phyloP scores from a whole-genome alignment of 2,113 vertebrate genomes.

The Lasiurus cinereus region DNA sequence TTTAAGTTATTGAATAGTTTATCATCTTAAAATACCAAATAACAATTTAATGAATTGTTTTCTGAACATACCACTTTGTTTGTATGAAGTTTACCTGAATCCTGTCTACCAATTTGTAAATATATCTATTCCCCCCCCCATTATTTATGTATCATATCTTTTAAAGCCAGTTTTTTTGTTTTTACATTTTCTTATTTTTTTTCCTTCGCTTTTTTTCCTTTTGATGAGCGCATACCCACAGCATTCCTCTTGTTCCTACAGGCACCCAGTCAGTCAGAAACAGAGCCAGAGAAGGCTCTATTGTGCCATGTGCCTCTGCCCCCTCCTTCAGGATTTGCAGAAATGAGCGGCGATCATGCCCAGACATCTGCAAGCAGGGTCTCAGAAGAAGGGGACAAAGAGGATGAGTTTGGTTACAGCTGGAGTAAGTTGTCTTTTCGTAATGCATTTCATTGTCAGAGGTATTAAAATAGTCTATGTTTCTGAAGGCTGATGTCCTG shows the following conservation, averaged over 20 bases:
- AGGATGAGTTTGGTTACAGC: slow-evolving; percentile 96
- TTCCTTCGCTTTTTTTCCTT: neutral
- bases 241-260: slow-evolving; percentile 85
- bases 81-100: slow-evolving; percentile 73
- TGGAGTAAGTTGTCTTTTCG: slow-evolving; percentile 93
- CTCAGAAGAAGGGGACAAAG: slow-evolving; percentile 84
- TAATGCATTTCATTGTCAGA: slow-evolving; percentile 30
- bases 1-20: slow-evolving; percentile 29
- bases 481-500: neutral
- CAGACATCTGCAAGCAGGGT: slow-evolving; percentile 84
- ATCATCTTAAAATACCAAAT: slow-evolving; percentile 60
- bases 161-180: slow-evolving; percentile 73
- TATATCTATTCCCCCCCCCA: slow-evolving; percentile 41
- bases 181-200: slow-evolving; percentile 33
- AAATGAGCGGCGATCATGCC: slow-evolving; percentile 83
- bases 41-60: slow-evolving; percentile 80
- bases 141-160: slow-evolving; percentile 64
- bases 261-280: slow-evolving; percentile 87
- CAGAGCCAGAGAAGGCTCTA: slow-evolving; percentile 89
- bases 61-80: slow-evolving; percentile 75
- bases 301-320: slow-evolving; percentile 80
- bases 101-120: slow-evolving; percentile 54
- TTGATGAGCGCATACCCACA: neutral
- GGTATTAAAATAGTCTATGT: slow-evolving; percentile 2
- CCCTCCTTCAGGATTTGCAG: slow-evolving; percentile 87